These are phyloP conservation scores for Syngnathus acus DNA, from an alignment of 2,797 vertebrate genomes.

Conservation along the genomic window DNA sequence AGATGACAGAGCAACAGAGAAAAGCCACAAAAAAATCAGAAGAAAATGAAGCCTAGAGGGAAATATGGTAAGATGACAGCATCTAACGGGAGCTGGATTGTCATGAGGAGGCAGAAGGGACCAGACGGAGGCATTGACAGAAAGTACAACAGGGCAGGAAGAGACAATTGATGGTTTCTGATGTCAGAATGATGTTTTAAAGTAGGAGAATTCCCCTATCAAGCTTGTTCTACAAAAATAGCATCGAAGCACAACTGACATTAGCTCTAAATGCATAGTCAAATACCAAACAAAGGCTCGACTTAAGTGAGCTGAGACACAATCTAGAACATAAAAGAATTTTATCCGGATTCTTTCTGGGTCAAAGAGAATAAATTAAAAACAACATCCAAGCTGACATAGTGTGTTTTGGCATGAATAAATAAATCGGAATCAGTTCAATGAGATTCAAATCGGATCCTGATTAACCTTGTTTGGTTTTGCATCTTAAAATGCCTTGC, in stretches of 20 bases:
- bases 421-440: not conserved
- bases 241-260: not conserved
- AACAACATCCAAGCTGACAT: not conserved
- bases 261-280: not conserved
- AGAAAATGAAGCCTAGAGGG: constrained; percentile 19
- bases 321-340: not conserved
- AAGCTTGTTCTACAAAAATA: not conserved
- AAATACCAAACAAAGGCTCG: not conserved
- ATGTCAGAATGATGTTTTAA: not conserved
- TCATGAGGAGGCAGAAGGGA: constrained; percentile 22
- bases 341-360: not conserved
- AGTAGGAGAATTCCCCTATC: not conserved
- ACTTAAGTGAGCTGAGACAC: not conserved
- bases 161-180: constrained; percentile 3
- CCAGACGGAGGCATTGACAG: constrained; percentile 13
- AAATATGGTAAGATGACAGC: constrained; percentile 11
- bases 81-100: constrained; percentile 21
- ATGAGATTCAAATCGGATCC: not conserved
- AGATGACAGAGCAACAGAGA: constrained; percentile 25
- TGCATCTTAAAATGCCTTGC: no score
- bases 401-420: not conserved
- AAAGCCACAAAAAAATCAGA: constrained; percentile 13
- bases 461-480: no score
- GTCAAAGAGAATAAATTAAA: no score
- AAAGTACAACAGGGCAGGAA: constrained; percentile 20